These are phyloP conservation scores for Pachydiplax longipennis DNA, from an alignment of 2,888 invertebrate species.

Conservation along the genomic window DNA sequence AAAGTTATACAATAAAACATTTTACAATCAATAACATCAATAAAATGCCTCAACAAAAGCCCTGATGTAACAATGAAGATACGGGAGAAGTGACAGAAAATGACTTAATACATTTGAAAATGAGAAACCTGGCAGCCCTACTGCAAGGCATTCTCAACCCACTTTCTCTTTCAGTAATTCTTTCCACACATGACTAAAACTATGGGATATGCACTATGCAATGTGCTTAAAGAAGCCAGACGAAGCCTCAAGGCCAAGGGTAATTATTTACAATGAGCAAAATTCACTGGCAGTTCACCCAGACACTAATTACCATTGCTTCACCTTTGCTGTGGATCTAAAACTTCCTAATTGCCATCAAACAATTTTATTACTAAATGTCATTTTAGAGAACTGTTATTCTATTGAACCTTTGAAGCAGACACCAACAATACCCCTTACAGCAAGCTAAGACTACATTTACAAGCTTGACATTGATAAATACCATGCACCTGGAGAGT, in stretches of 20 bases:
- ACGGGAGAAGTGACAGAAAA: neutral
- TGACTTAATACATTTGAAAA: slow-evolving; percentile 28
- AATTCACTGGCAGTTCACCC: slow-evolving; percentile 41
- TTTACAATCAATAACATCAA: slow-evolving; percentile 19
- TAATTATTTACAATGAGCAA: slow-evolving; percentile 45
- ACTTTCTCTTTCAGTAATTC: neutral
- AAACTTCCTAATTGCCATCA: slow-evolving; percentile 21
- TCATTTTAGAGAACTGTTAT: slow-evolving; percentile 19
- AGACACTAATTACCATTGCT: slow-evolving; percentile 27
- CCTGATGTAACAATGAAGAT: slow-evolving; percentile 10
- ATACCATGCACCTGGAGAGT: slow-evolving; percentile 46
- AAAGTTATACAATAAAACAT: slow-evolving; percentile 39
- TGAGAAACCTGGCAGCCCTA: slow-evolving; percentile 25
- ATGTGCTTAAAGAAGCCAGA: slow-evolving; percentile 39
- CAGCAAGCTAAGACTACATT: slow-evolving; percentile 1
- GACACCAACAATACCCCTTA: slow-evolving; percentile 44
- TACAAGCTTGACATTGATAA: slow-evolving; percentile 44
- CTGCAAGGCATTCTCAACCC: slow-evolving; percentile 11
- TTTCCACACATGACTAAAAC: slow-evolving; percentile 12
- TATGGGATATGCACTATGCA: slow-evolving; percentile 39
- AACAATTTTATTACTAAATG: slow-evolving; percentile 23
- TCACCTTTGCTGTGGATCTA: neutral
- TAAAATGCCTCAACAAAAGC: slow-evolving; percentile 28
- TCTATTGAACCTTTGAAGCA: slow-evolving; percentile 37
- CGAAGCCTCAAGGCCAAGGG: slow-evolving; percentile 12